phyloP scores from a whole-genome alignment of 2,888 invertebrate species.

The Mesorhabditis belari region DNA sequence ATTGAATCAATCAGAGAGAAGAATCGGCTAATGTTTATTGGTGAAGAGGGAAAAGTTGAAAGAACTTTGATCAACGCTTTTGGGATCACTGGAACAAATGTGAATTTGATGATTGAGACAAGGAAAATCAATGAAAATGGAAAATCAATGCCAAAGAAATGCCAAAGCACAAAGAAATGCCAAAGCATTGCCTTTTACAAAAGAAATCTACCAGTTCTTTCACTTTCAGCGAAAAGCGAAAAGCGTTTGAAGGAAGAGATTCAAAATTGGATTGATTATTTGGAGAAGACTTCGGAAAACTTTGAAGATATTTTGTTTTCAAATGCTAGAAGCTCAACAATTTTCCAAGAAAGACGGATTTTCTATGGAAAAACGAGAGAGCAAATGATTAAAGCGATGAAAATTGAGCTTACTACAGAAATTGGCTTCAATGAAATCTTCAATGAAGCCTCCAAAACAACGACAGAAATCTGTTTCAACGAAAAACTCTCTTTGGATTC shows the following conservation, averaged over 20 bases:
- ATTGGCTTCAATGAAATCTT: no score
- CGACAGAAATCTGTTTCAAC: not conserved
- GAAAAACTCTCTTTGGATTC: not conserved
- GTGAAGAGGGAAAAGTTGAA: slow-evolving; percentile 23
- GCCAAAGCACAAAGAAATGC: not conserved
- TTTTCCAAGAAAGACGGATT: not conserved
- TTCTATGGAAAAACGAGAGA: slow-evolving; percentile 11
- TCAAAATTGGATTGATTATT: slow-evolving; percentile 14
- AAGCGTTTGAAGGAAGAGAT: slow-evolving; percentile 16
- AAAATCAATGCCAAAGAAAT: slow-evolving; percentile 8
- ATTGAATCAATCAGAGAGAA: slow-evolving; percentile 15
- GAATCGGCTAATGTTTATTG: slow-evolving; percentile 20
- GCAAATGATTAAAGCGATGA: slow-evolving; percentile 17
- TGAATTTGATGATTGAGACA: slow-evolving; percentile 26
- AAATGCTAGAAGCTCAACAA: not conserved
- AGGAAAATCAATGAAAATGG: no score
- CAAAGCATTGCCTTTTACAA: no score
- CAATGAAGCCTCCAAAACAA: not conserved
- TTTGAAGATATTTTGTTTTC: slow-evolving; percentile 24
- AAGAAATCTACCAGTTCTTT: slow-evolving; percentile 14
- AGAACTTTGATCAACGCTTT: slow-evolving; percentile 27
- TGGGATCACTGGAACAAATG: slow-evolving; percentile 32
- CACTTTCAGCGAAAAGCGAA: slow-evolving; percentile 26
- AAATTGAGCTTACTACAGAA: no score
- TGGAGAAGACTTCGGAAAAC: slow-evolving; percentile 10